Evolutionary conservation across 2,888 invertebrate species (phyloP).

Genomic region (Fabriciana adippe): DNA sequence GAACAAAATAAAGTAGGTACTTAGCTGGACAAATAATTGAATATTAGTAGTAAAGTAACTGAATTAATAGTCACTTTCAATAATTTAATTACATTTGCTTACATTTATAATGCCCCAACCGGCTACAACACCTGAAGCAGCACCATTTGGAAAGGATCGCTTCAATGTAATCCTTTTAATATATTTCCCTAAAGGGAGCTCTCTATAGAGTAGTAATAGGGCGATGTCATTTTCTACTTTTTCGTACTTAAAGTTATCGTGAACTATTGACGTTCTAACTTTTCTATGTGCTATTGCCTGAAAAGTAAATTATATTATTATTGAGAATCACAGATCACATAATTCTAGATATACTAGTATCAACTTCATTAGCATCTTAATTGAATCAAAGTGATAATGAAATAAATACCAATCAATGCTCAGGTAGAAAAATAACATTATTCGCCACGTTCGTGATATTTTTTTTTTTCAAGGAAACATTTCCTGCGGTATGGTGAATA

Average conservation of each 20-base stretch:
- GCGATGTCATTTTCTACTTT: slow-evolving; percentile 49
- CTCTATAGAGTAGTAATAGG: slow-evolving; percentile 38
- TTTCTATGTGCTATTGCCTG: slow-evolving; percentile 39
- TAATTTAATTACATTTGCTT: slow-evolving; percentile 35
- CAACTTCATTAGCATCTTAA: too few relatives aligned
- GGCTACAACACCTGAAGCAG: slow-evolving; percentile 43
- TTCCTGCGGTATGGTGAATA: too few relatives aligned
- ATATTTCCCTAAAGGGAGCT: slow-evolving; percentile 43
- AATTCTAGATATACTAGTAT: too few relatives aligned
- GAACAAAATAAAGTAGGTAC: too few relatives aligned
- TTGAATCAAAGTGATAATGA: too few relatives aligned
- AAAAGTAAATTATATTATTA: slow-evolving; percentile 15
- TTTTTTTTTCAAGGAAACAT: too few relatives aligned
- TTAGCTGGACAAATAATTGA: too few relatives aligned
- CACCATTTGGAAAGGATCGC: slow-evolving; percentile 30
- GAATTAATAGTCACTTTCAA: too few relatives aligned
- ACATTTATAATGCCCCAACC: slow-evolving; percentile 59
- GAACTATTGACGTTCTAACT: slow-evolving; percentile 36
- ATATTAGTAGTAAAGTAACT: too few relatives aligned
- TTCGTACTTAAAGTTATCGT: slow-evolving; percentile 40
- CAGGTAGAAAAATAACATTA: too few relatives aligned
- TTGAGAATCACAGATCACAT: neutral
- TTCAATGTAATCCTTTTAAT: slow-evolving; percentile 50
- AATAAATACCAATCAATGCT: too few relatives aligned
- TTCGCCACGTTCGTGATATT: too few relatives aligned